phyloP scores from a whole-genome alignment of 2,113 vertebrate species.

The Herpailurus yagouaroundi region DNA sequence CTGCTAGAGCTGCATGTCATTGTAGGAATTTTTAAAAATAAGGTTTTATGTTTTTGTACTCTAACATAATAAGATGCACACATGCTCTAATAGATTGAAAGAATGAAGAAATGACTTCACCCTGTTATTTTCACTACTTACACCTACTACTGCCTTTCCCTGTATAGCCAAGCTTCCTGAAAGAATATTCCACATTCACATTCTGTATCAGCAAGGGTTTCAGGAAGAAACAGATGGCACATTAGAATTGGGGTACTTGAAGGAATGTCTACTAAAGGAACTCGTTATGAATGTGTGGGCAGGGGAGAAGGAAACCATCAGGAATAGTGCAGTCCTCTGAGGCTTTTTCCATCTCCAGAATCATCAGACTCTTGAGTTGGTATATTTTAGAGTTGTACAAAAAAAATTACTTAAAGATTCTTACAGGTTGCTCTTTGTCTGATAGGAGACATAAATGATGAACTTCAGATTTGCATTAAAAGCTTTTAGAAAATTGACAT shows the following conservation, averaged over 20 bases:
- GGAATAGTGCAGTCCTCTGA: background rate
- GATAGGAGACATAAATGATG: background rate
- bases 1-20: background rate
- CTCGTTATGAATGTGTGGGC: background rate
- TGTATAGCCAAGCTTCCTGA: background rate
- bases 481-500: background rate
- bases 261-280: background rate
- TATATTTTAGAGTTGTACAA: background rate
- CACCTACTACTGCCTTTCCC: background rate
- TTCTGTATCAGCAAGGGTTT: background rate
- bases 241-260: background rate
- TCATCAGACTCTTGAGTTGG: background rate
- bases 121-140: background rate
- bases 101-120: background rate
- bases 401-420: background rate
- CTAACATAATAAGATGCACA: background rate
- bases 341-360: background rate
- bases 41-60: background rate
- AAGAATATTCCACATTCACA: background rate
- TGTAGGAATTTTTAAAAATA: background rate
- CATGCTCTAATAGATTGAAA: background rate
- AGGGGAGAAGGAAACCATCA: background rate
- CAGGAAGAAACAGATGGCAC: background rate
- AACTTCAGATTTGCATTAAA: background rate
- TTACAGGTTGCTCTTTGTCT: background rate